phyloP scores from a whole-genome alignment of 1,140 invertebrate species.

The Liolophura sinensis region DNA sequence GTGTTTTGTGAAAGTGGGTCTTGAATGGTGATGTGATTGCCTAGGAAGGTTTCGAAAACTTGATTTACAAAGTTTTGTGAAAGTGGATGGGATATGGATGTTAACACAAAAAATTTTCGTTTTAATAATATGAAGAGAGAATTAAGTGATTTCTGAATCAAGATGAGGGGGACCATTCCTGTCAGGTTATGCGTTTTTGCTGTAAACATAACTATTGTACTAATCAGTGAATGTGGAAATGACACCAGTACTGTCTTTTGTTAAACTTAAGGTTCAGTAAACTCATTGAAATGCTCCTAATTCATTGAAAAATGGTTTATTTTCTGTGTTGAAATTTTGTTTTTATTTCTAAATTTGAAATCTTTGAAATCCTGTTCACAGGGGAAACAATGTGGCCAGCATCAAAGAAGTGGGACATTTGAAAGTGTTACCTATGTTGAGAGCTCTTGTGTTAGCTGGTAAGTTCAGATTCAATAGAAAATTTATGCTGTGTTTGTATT shows the following conservation, averaged over 20 bases:
- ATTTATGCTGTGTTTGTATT: too few species aligned
- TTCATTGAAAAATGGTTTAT: too few species aligned
- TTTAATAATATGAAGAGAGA: too few species aligned
- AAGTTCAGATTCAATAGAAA: constrained; percentile 3
- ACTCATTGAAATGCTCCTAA: not conserved
- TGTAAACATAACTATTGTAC: too few species aligned
- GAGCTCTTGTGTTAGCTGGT: constrained; percentile 54
- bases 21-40: not conserved
- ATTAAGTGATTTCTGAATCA: too few species aligned
- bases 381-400: constrained; percentile 50
- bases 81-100: not conserved
- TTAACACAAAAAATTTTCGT: not conserved
- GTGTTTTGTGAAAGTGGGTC: not conserved
- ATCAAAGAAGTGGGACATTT: constrained; percentile 49
- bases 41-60: not conserved
- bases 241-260: too few species aligned
- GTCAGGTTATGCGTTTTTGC: too few species aligned
- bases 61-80: not conserved
- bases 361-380: constrained; percentile 21
- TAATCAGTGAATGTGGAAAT: too few species aligned
- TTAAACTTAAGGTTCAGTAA: not conserved
- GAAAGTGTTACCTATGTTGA: constrained; percentile 47
- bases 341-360: not conserved
- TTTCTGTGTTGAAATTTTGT: too few species aligned
- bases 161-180: too few species aligned